Base-by-base conservation (phyloP, 2,797 vertebrate species). In the Chiloscyllium punctatum region DNA sequence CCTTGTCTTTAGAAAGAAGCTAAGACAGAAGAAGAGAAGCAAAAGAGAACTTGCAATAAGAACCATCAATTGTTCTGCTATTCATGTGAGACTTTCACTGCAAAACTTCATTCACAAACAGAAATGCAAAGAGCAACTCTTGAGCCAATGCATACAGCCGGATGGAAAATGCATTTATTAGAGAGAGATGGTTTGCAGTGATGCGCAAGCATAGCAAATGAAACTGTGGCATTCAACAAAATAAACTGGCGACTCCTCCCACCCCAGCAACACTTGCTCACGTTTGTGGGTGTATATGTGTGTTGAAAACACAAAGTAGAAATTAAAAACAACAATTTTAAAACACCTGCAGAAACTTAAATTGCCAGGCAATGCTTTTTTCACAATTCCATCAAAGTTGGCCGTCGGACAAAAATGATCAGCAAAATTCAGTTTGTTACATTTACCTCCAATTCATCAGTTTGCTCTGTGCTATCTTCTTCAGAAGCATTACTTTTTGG, bases 381-480 rank as follows among this genome's bases (percentile, higher is more conserved):
- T 21, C 15, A 42, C 42, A 8, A 27, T 53, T 77, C 68, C 15
- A 2, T 48, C 21, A 71, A 71, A 71, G 13, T 48, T 68, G 21
- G 4, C 2, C 30, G 13, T 8, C 30, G 68, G 21, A 51, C 8
- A 23, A 42, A 9, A 30, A 18, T 30, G 13, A 53, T 30, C 69
- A 95, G 25, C 51, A 95, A 95, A 27, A 27, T 16, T 53, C 42
- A 42, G 57, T 62, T n/a, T 62, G 62, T 66, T 92, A 94, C 95
- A 95, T 98, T 97, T 97, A 99, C 99, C 97, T 99, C 99, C 33
- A 97, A 96, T 95, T 99, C 98, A 96, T 99, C 99, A 0, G 97
- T 97, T 96, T 98, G 98, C 96, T 99, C 98, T 57, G 97, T 74
- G 0, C 97, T 96, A 96, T 99, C 98, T 86, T 99, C 99, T 96